Evolutionary conservation across 2,113 vertebrate genomes (phyloP), one percentile per base, ranked within the genome.

Genomic region (Phalacrocorax brasilianus): DNA sequence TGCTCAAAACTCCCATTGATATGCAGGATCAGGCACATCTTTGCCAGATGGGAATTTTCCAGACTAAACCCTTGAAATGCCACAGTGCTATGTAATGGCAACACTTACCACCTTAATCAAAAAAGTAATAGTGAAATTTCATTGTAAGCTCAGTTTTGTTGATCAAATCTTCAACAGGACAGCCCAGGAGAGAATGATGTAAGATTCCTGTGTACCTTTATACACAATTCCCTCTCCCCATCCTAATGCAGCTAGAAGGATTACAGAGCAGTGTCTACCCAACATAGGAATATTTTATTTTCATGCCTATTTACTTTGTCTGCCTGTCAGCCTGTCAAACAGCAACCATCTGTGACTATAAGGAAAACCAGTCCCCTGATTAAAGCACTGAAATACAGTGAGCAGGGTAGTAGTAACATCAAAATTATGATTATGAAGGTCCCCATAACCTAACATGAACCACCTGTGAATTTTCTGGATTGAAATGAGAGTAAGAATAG

Each of bases 281-380:
- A 44, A 90, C 75, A 94, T 96, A 96, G 10, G 85, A 96, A 81
- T 88, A 86, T 91, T 93, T 92, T 92, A 80, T 85, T 92, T 93
- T 86, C 70, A 32, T 81, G 65, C 35, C 61, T 81, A 32, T 91
- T 96, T 86, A 84, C 68, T 89, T 86, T 78, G 66, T 47, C 74
- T 94, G 68, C 76, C 86, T 89, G 89, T 93, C 89, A 93, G 67
- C 35, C 85, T 93, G 73, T 91, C 88, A 94, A 93, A 81, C 61
- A 93, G 68, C 70, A 81, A 33, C 73, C 92, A 92, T 78, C 91
- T 95, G 91, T 93, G 91, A 81, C 77, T 87, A n/a, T 58, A 75
- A 89, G 53, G 21, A 89, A 94, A 92, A 89, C 23, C 53, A 85
- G 22, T 61, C 70, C 49, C 30, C 40, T 85, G 91, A 89, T 89